Conservation (phyloP, 1,140 invertebrate species). For the Drosophila jambulina region DNA sequence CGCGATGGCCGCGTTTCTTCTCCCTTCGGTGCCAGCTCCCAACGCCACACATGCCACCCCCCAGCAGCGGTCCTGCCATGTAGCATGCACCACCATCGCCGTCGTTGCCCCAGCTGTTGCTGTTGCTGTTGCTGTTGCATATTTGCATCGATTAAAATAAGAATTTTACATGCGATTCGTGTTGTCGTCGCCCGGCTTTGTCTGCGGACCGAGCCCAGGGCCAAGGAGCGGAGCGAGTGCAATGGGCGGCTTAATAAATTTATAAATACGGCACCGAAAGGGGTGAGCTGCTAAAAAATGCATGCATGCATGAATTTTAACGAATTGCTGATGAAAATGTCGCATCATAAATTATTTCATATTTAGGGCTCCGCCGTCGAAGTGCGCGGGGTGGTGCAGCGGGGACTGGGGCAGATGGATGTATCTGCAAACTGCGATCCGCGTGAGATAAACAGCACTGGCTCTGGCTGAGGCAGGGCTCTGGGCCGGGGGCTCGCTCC, state of each 20-base stretch:
- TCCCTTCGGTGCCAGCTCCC: conserved; percentile 35
- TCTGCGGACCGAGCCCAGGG: conserved; percentile 54
- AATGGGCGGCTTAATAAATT: conserved; percentile 75
- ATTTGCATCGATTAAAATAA: conserved; percentile 84
- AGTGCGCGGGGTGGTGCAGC: neutral
- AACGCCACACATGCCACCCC: conserved; percentile 26
- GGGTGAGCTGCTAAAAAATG: conserved; percentile 68
- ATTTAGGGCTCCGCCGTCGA: conserved; percentile 62
- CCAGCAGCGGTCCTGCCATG: conserved; percentile 54
- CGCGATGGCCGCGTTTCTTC: conserved; percentile 69
- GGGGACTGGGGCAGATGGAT: conserved; percentile 12
- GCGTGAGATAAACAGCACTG: conserved; percentile 78
- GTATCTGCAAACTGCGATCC: conserved; percentile 50
- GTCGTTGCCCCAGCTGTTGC: conserved; percentile 24
- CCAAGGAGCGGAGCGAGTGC: conserved; percentile 35
- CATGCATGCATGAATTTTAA: conserved; percentile 83
- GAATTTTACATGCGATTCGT: conserved; percentile 83
- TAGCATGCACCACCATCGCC: conserved; percentile 62
- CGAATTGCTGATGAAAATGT: conserved; percentile 84
- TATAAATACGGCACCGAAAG: conserved; percentile 68
- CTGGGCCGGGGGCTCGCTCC: conserved; percentile 1
- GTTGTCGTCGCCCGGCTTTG: conserved; percentile 82
- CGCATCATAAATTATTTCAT: conserved; percentile 84
- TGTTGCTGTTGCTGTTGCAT: conserved; percentile 55
- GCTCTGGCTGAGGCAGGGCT: conserved; percentile 5